Evolutionary conservation across 2,888 invertebrate species (phyloP), one percentile per base, ranked within the genome.

Genomic region (Ormia ochracea): DNA sequence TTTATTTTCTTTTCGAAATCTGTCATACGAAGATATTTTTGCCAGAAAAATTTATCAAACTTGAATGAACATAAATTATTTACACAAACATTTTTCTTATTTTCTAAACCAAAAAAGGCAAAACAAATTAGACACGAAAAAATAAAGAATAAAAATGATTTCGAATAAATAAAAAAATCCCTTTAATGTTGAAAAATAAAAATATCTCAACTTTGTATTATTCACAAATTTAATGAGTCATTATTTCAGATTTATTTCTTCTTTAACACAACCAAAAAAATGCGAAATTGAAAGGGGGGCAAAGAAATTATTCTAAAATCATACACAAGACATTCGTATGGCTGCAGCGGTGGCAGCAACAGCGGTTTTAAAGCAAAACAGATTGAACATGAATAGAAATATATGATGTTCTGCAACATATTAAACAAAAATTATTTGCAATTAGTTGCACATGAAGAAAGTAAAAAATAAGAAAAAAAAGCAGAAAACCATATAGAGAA

Each of bases 191-290:
- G 33, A 56, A 63, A 72, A 69, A 61, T 43, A 73, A 56, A n/a
- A 72, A 52, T 54, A 66, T 38, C 38, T 38, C 45, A 43, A 58
- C 72, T 36, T 68, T 65, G 41, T 68, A 73, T 81, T 73, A 77
- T 77, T 81, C 76, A 77, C 63, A 73, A 66, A 69, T 77, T 73
- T 81, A 77, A 69, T 77, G 76, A 81, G 77, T 81, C 73, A 81
- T 76, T 80, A 66, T 80, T 72, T 77, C 23, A 68, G 73, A 73
- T 77, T 77, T 81, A 73, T 76, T 50, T 73, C 66, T 66, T 56
- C 48, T 77, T 77, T 52, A 38, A 10, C 33, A 38, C 48, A 38
- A 33, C 61, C 28, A 31, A 69, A 59, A 76, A n/a, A 61, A 45
- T n/a, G 58, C 3, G 26, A 50, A 74, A 65, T 19, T 48, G 28